A percentile compares a stretch with the other conserved stretches of the same genome.
Evolutionary conservation across 2,888 invertebrate species (phyloP).

Genomic region (Augochlorella aurata): DNA sequence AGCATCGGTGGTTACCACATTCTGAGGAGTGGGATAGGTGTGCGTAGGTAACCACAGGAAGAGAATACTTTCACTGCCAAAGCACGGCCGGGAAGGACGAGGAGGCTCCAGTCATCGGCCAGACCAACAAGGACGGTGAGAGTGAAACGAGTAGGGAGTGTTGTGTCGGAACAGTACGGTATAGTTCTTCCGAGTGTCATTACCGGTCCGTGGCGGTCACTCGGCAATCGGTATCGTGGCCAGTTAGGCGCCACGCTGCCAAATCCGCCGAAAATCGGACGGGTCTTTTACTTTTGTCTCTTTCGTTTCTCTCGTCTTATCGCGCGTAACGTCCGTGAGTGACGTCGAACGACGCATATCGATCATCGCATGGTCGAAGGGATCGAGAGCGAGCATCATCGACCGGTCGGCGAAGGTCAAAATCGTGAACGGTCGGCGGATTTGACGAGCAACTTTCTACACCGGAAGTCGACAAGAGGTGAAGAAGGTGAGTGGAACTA

Average conservation of each 20-base stretch:
- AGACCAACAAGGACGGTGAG: constrained; percentile 63
- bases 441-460: constrained; percentile 17
- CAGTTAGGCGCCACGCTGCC: not conserved
- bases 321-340: not conserved
- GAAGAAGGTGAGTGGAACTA: constrained; percentile 22
- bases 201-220: constrained; percentile 59
- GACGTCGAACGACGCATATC: too few relatives aligned
- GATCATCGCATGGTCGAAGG: too few relatives aligned
- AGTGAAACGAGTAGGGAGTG: constrained; percentile 65
- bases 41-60: constrained; percentile 75
- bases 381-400: not conserved
- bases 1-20: constrained; percentile 58
- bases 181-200: constrained; percentile 69
- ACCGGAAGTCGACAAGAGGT: not conserved
- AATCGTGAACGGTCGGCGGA: not conserved
- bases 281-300: not conserved
- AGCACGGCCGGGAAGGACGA: constrained; percentile 72
- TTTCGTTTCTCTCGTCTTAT: not conserved
- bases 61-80: constrained; percentile 81
- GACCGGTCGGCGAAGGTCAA: constrained; percentile 6
- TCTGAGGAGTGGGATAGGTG: constrained; percentile 57
- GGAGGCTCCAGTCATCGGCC: constrained; percentile 65
- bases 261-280: not conserved
- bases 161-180: constrained; percentile 71
- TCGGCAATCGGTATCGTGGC: constrained; percentile 37